Evolutionary conservation across 2,888 invertebrate genomes (phyloP).

Genomic region (Galeopsomyia nigrocyanea): DNA sequence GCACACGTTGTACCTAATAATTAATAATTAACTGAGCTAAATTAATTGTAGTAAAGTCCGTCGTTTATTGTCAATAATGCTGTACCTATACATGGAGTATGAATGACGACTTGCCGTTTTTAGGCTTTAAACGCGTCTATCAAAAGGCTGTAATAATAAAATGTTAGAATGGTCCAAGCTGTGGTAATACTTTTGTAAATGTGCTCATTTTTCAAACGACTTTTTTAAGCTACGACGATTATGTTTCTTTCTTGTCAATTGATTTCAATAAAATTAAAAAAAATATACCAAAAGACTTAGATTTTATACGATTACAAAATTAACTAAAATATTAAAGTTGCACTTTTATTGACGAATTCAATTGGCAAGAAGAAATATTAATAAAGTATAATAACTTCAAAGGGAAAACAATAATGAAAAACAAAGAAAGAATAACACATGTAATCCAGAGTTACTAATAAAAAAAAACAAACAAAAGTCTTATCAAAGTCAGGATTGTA

Average conservation of each 20-base stretch:
- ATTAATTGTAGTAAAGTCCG: conserved; percentile 57
- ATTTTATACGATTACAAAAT: too few species aligned
- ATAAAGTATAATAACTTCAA: too few species aligned
- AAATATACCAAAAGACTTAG: too few species aligned
- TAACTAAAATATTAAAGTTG: too few species aligned
- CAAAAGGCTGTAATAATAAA: conserved; percentile 19
- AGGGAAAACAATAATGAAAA: too few species aligned
- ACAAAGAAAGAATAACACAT: too few species aligned
- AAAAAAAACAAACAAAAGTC: conserved; percentile 24
- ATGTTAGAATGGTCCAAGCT: conserved; percentile 24
- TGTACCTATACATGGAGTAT: conserved; percentile 55
- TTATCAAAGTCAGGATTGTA: conserved; percentile 32
- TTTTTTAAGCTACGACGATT: background rate
- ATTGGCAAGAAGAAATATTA: too few species aligned
- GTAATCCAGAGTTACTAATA: conserved; percentile 17
- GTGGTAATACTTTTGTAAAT: conserved; percentile 24
- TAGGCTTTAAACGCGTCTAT: conserved; percentile 34
- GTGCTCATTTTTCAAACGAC: conserved; percentile 2
- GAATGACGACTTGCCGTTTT: conserved; percentile 25
- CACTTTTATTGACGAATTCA: too few species aligned
- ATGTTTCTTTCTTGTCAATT: too few species aligned
- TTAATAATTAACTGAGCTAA: conserved; percentile 48
- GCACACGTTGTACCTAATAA: conserved; percentile 65
- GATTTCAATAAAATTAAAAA: too few species aligned
- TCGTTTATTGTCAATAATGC: conserved; percentile 64